A percentile compares a stretch with the other conserved stretches of the same genome.
phyloP scores from a whole-genome alignment of 2,797 vertebrate genomes.

The Crypturellus tataupa region DNA sequence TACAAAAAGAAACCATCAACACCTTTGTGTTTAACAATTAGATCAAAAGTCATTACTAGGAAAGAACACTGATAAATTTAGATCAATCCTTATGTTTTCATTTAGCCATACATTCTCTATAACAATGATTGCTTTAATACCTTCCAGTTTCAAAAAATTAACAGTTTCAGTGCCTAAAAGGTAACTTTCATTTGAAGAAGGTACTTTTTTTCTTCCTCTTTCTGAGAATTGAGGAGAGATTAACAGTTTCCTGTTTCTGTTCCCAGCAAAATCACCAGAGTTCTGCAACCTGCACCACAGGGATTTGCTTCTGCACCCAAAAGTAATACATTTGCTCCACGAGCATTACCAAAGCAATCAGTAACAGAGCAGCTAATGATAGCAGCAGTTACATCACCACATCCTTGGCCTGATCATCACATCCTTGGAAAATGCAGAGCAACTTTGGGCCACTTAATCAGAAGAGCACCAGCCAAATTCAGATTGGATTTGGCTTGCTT shows the following conservation, averaged over 20 bases:
- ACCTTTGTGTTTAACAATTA: background rate
- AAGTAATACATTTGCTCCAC: background rate
- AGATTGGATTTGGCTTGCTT: background rate
- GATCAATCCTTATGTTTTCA: background rate
- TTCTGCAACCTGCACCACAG: background rate
- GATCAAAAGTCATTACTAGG: background rate
- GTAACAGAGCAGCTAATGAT: background rate
- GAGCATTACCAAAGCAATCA: background rate
- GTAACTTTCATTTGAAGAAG: conserved; percentile 27
- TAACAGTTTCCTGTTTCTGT: background rate
- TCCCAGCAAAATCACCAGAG: background rate
- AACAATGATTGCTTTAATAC: background rate
- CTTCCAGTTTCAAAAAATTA: background rate
- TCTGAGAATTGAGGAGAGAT: background rate
- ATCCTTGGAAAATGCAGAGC: background rate
- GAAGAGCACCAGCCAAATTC: background rate
- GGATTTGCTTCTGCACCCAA: background rate
- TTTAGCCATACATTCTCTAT: background rate
- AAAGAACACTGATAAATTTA: background rate
- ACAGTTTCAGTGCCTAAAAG: conserved; percentile 11
- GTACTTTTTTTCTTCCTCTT: background rate
- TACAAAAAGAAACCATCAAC: background rate
- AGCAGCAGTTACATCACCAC: background rate
- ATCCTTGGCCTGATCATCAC: background rate
- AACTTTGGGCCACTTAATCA: conserved; percentile 14